phyloP scores from a whole-genome alignment of 2,113 vertebrate genomes.

The Colaptes auratus region DNA sequence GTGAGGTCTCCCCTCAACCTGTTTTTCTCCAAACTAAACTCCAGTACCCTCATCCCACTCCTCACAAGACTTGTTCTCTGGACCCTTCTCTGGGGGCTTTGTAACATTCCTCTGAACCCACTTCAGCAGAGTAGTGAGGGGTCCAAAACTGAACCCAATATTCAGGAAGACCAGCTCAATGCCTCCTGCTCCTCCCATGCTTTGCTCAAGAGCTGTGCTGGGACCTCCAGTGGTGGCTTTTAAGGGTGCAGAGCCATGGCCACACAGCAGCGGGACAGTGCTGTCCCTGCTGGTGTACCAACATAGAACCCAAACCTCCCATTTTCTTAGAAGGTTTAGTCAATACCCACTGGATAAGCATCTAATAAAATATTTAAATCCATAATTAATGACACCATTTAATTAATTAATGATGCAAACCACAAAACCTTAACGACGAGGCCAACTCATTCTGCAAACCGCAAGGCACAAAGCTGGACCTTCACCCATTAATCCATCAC shows the following conservation, averaged over 20 bases:
- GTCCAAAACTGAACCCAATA: too few relatives aligned
- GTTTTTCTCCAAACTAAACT: too few relatives aligned
- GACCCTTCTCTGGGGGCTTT: too few relatives aligned
- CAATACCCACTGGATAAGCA: background rate
- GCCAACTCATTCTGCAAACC: background rate
- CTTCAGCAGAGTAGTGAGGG: too few relatives aligned
- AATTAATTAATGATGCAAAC: background rate
- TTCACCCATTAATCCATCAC: background rate
- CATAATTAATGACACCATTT: background rate
- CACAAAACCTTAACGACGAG: accelerated
- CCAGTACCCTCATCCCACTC: too few relatives aligned
- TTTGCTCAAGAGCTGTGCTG: background rate
- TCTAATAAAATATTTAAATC: background rate
- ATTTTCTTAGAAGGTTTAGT: background rate
- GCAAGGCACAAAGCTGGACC: background rate
- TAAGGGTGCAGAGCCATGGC: background rate
- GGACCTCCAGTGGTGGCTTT: background rate
- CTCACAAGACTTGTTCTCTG: too few relatives aligned
- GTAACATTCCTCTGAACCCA: too few relatives aligned
- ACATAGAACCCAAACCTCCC: background rate
- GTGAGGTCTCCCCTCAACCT: too few relatives aligned
- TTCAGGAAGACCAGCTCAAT: background rate
- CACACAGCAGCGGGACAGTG: accelerated
- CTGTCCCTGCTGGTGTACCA: too few relatives aligned
- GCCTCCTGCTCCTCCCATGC: background rate